A percentile compares a stretch with the other conserved stretches of the same genome.
phyloP scores from a whole-genome alignment of 2,888 invertebrate genomes.

The Torymus aiolomorphi region DNA sequence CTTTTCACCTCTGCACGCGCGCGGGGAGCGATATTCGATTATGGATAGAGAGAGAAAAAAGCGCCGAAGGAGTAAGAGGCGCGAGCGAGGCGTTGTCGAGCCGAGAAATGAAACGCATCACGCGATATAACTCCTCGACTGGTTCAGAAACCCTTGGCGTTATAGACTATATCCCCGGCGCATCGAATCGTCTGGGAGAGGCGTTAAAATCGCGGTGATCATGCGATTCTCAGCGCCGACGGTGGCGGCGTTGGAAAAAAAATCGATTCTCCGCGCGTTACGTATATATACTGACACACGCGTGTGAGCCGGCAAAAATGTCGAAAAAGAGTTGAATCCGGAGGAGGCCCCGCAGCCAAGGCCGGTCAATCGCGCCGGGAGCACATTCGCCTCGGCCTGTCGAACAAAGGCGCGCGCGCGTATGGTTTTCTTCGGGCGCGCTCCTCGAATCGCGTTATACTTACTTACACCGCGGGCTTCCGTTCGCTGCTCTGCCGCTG shows the following conservation, averaged over 20 bases:
- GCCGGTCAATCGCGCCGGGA: not conserved
- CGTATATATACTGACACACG: no score
- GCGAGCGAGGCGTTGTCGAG: not conserved
- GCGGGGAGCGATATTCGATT: not conserved
- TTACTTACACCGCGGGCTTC: constrained; percentile 16
- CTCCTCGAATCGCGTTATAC: constrained; percentile 15
- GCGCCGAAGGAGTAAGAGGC: not conserved
- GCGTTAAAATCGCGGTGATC: constrained; percentile 16
- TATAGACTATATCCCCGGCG: not conserved
- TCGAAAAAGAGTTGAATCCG: not conserved
- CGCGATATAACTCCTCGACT: constrained; percentile 10
- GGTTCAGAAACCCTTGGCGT: constrained; percentile 29
- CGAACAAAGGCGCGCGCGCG: constrained; percentile 22
- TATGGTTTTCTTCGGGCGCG: constrained; percentile 3
- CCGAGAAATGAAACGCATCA: constrained; percentile 36
- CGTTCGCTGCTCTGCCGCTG: constrained; percentile 36
- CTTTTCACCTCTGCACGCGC: not conserved
- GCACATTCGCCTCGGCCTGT: not conserved
- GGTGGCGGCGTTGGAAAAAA: not conserved
- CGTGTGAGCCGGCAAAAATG: not conserved
- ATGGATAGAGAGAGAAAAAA: not conserved
- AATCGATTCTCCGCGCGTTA: not conserved
- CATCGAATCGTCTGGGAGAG: constrained; percentile 21
- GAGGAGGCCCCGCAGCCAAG: not conserved
- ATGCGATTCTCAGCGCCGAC: not conserved